These are phyloP conservation scores for Todiramphus saurophagus DNA, from an alignment of 2,113 vertebrate species.

Conservation along the genomic window DNA sequence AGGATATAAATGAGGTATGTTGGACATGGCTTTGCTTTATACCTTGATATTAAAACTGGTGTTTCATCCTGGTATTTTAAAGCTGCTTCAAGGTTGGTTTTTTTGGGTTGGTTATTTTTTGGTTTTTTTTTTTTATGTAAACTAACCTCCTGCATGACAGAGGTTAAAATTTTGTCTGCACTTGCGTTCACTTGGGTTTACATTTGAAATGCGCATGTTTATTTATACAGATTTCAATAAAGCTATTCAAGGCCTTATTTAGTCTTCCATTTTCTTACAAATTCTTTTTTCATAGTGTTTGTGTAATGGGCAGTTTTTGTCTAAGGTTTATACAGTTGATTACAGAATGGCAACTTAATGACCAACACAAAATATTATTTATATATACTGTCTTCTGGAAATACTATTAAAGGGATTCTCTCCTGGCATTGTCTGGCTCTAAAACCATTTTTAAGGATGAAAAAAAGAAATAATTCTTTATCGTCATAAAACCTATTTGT, in stretches of 20 bases:
- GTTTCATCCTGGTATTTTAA: constrained; percentile 89
- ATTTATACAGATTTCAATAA: constrained; percentile 99
- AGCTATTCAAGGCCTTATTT: constrained; percentile 92
- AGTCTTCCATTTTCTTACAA: constrained; percentile 70
- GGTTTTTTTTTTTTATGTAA: constrained; percentile 77
- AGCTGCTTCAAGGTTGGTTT: constrained; percentile 73
- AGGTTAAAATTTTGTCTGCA: constrained; percentile 96
- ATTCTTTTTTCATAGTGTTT: constrained; percentile 7
- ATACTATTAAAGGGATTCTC: background rate
- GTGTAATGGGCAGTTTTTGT: background rate
- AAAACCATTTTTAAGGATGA: background rate
- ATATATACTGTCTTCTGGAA: background rate
- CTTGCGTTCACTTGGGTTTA: constrained; percentile 99
- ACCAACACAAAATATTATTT: background rate
- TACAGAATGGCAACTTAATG: background rate
- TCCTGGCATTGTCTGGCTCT: background rate
- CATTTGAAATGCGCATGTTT: constrained; percentile 99
- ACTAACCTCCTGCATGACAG: constrained; percentile 94
- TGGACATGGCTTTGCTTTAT: constrained; percentile 82
- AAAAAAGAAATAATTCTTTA: background rate
- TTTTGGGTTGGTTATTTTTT: background rate
- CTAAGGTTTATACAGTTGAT: background rate
- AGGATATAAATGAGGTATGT: constrained; percentile 83
- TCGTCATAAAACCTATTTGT: background rate
- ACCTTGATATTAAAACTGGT: constrained; percentile 85